Evolutionary conservation across 2,113 vertebrate species (phyloP), one percentile per base, ranked within the genome.

Genomic region (Lepus timidus): DNA sequence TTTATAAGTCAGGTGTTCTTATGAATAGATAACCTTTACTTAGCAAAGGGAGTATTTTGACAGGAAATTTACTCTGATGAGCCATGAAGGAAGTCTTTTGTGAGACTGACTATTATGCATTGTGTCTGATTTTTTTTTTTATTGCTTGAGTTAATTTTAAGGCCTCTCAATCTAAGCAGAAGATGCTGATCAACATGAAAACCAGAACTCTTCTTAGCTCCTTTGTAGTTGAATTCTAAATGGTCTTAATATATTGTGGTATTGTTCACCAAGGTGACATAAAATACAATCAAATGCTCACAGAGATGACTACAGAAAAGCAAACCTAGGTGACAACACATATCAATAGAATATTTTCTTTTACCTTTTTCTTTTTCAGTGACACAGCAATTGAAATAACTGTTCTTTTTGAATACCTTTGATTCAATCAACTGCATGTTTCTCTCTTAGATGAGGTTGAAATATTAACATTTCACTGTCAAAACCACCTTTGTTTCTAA

Each of bases 21-120:
- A 96, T 98, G 97, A 98, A 98, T 98, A 98, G 97, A 94, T 98
- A 98, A 98, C 97, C 97, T 97, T 98, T 98, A 96, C 97, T 98
- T 97, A 97, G 91, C 33, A 88, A 91, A 90, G 94, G 90, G 88
- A 98, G 87, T 96, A 90, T 98, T 98, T 98, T 98, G 95, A 98
- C 94, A 97, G 97, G 96, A 98, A 97, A 98, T 98, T 97, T 98
- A 68, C 94, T 96, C 96, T 97, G 97, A 98, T 98, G 97, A 98
- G 98, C 94, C 96, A 39, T 90, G 96, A 98, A 98, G 90, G 87
- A 95, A 98, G 96, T 58, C 85, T 98, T 97, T 96, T 96, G 51
- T 93, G 91, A 96, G 76, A 12, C 22, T 79, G 51, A 36, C 87
- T 93, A 49, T 62, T 97, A 95, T 90, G 74, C 88, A 73, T 95